Base-by-base conservation (phyloP, 2,888 invertebrate genomes). In the Drosophila yooni region DNA sequence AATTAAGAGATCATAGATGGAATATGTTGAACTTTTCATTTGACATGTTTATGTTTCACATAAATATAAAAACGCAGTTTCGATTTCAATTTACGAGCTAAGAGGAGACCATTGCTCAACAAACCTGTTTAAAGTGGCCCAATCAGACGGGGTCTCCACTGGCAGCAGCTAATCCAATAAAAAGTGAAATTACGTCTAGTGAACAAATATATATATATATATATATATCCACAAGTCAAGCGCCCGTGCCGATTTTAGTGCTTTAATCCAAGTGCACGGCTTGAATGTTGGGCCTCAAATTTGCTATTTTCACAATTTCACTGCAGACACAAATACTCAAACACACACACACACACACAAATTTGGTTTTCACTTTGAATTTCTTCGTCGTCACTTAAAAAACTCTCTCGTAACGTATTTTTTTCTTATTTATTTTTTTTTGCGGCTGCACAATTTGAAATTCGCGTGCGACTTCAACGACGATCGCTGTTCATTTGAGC, bases 391-490 rank as follows among this genome's bases (percentile, higher is more conserved):
- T 65, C 38, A 66, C 60, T 53, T 53, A 34, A 65, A 67, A 70
- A 86, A 74, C 83, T 83, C 84, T 84, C 87, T 83, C 87, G 87
- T 61, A 66, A 74, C 63, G 70, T 67, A 59, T 68, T 58, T 62
- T 43, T 58, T 11, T 11, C 15, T 52, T 52, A 33, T 40, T 48
- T 52, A 50, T 34, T 15, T 31, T 18, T 52, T 58, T 58, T 50
- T 56, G 76, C 76, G 59, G 52, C 56, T 64, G 38, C 27, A 10
- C 62, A 69, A 76, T 79, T 84, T 54, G 38, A 76, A 77, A 88
- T 88, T 90, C 90, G 89, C 86, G 89, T 88, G 83, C 79, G 76
- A 79, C 81, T 85, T 83, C 76, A 85, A 71, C 90, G 87, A 58
- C 90, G 76, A 71, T 61, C 87, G 74, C 52, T 76, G 75, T 58